Evolutionary conservation across 2,888 invertebrate species (phyloP).

Genomic region (Thumatha senex): DNA sequence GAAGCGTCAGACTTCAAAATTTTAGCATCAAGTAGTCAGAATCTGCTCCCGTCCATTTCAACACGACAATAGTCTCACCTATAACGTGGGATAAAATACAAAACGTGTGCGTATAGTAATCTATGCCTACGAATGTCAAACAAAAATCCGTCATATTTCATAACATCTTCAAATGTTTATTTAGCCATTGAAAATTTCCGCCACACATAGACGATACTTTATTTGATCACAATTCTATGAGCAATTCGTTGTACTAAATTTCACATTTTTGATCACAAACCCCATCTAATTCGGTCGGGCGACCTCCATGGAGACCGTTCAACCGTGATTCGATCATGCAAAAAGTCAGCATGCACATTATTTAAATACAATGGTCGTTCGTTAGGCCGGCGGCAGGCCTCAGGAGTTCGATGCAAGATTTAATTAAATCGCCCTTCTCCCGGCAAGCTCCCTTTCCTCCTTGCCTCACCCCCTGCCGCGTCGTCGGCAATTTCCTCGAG

Average conservation of each 20-base stretch:
- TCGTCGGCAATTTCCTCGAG: constrained; percentile 78
- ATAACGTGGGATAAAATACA: too few species aligned
- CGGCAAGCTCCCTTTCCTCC: constrained; percentile 34
- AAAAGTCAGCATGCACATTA: constrained; percentile 79
- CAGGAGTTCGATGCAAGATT: constrained; percentile 85
- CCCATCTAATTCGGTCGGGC: constrained; percentile 40
- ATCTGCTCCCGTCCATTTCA: too few species aligned
- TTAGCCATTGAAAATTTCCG: too few species aligned
- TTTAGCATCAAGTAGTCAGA: too few species aligned
- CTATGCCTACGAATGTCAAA: too few species aligned
- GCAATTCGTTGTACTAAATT: constrained; percentile 10
- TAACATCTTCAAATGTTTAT: too few species aligned
- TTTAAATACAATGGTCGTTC: constrained; percentile 82
- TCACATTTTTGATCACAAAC: constrained; percentile 29
- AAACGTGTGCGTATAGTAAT: too few species aligned
- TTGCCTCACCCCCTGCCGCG: constrained; percentile 41
- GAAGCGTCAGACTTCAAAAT: too few species aligned
- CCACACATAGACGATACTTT: too few species aligned
- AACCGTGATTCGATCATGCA: constrained; percentile 54
- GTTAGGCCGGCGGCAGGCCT: constrained; percentile 77
- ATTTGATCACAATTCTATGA: neutral
- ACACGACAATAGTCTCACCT: too few species aligned
- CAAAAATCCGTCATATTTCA: too few species aligned
- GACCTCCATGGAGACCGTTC: constrained; percentile 38
- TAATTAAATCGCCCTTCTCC: constrained; percentile 81